These are phyloP conservation scores for Butastur rufipennis DNA, from an alignment of 2,113 vertebrate genomes.

Conservation along the genomic window DNA sequence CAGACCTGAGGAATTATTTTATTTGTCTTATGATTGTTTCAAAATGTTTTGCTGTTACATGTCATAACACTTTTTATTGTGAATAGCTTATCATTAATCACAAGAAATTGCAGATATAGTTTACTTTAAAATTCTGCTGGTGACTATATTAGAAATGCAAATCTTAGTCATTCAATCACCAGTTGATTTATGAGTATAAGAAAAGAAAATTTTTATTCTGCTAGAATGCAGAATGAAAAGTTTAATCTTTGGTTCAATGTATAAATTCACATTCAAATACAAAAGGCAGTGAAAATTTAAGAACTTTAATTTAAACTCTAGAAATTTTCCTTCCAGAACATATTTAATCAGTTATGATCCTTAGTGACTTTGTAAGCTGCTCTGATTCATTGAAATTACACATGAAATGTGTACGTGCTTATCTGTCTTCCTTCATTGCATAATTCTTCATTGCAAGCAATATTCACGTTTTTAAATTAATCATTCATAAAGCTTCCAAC, in stretches of 20 bases:
- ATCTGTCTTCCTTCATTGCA: background rate
- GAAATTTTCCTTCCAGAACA: background rate
- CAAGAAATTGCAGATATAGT: background rate
- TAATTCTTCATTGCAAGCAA: background rate
- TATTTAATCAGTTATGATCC: background rate
- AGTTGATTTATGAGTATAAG: background rate
- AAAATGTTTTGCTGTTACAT: background rate
- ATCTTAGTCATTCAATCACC: background rate
- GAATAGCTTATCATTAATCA: background rate
- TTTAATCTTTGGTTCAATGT: background rate
- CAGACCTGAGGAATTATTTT: background rate
- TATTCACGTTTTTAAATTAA: background rate
- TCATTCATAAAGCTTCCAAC: background rate
- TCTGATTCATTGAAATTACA: background rate
- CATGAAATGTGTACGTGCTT: background rate
- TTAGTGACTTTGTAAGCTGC: background rate
- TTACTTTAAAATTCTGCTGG: background rate
- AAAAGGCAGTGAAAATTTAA: background rate
- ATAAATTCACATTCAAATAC: background rate
- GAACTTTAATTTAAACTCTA: background rate
- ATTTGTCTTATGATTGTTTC: background rate
- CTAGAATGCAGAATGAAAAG: background rate
- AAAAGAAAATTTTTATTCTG: background rate
- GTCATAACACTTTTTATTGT: background rate
- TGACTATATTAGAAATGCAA: background rate